A percentile compares a stretch with the other conserved stretches of the same genome.
These are phyloP conservation scores for Glaucopsyche alexis DNA, from an alignment of 2,888 invertebrate genomes.

Conservation along the genomic window DNA sequence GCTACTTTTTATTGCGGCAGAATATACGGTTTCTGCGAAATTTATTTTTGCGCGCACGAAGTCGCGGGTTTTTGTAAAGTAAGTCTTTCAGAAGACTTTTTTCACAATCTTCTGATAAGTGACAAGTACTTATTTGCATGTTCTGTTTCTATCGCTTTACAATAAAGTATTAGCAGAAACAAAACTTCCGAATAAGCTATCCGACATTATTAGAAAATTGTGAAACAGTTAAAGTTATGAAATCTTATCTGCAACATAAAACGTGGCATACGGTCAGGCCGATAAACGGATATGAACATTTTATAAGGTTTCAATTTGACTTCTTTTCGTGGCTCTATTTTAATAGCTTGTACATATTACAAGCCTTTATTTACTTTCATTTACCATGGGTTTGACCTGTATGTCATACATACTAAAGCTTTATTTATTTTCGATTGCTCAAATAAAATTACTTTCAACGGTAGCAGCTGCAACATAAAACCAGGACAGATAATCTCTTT, in stretches of 20 bases:
- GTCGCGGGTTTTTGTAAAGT: not conserved
- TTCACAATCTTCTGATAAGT: too few relatives aligned
- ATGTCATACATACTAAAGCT: not conserved
- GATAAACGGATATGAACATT: not conserved
- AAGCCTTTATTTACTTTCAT: not conserved
- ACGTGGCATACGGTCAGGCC: not conserved
- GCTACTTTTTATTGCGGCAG: too few relatives aligned
- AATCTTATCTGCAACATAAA: not conserved
- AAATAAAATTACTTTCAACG: slow-evolving; percentile 35
- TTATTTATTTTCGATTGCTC: slow-evolving; percentile 32
- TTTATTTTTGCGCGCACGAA: too few relatives aligned
- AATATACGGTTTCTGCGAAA: too few relatives aligned
- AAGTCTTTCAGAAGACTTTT: not conserved
- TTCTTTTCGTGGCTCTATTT: not conserved
- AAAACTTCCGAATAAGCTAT: too few relatives aligned
- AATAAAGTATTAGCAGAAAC: too few relatives aligned
- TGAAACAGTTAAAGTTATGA: not conserved
- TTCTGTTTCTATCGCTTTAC: too few relatives aligned
- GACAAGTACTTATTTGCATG: too few relatives aligned
- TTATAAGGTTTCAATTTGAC: not conserved
- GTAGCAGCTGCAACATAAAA: slow-evolving; percentile 69
- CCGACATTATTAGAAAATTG: too few relatives aligned
- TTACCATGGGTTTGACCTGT: not conserved
- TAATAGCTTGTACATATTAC: not conserved
- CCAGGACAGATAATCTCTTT: slow-evolving; percentile 72